These are phyloP conservation scores for Melanotaenia boesemani DNA, from an alignment of 2,797 vertebrate species.

Conservation along the genomic window DNA sequence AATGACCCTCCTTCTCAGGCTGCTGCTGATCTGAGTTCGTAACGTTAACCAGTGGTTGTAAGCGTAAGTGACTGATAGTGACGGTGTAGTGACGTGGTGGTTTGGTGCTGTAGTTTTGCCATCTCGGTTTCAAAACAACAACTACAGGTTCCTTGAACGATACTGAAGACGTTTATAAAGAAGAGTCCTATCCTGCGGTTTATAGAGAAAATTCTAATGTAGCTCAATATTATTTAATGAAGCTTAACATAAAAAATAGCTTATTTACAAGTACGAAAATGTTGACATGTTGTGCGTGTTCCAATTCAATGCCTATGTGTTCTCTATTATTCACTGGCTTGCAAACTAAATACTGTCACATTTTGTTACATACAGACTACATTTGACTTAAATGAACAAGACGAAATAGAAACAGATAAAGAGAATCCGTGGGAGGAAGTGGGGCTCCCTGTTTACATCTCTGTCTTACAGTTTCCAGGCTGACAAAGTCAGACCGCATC, in stretches of 20 bases:
- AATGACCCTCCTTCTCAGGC: constrained; percentile 24
- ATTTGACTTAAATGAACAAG: constrained; percentile 20
- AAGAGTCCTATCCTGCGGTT: not conserved
- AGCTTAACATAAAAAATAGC: not conserved
- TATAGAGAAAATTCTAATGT: not conserved
- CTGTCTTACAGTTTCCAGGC: constrained; percentile 79
- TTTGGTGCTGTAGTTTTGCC: constrained; percentile 35
- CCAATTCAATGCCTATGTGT: not conserved
- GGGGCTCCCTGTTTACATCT: constrained; percentile 73
- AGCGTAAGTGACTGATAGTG: constrained; percentile 58
- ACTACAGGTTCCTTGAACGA: constrained; percentile 45
- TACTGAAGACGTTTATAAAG: constrained; percentile 36
- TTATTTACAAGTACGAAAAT: not conserved
- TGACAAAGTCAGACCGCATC: constrained; percentile 66
- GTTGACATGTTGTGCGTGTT: not conserved
- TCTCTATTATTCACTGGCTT: not conserved
- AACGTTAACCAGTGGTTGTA: constrained; percentile 19
- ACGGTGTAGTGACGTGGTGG: constrained; percentile 18
- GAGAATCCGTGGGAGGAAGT: constrained; percentile 82
- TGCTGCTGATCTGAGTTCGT: constrained; percentile 17
- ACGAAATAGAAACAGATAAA: constrained; percentile 35
- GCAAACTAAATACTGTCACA: constrained; percentile 1
- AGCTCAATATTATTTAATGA: not conserved
- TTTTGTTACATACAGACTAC: not conserved
- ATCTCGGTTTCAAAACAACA: constrained; percentile 57